phyloP scores from a whole-genome alignment of 2,888 invertebrate species.

The Synanthedon formicaeformis region DNA sequence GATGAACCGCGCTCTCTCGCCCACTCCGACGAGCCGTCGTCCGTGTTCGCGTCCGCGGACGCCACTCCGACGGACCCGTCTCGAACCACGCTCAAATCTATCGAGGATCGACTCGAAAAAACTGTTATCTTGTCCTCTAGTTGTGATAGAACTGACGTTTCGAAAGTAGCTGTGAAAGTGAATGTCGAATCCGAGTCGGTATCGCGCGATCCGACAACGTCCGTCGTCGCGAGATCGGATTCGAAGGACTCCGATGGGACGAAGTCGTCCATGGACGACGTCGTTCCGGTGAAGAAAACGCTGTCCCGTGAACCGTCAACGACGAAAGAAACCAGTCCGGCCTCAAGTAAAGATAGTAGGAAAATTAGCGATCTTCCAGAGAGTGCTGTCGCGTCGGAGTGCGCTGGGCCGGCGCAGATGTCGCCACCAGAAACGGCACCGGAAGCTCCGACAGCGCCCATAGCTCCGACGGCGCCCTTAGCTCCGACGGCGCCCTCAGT shows the following conservation, averaged over 20 bases:
- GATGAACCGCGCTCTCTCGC: slow-evolving; percentile 47
- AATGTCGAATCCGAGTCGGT: slow-evolving; percentile 7
- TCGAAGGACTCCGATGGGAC: slow-evolving; percentile 24
- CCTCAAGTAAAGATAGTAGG: slow-evolving; percentile 30
- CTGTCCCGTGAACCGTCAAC: slow-evolving; percentile 26
- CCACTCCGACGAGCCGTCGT: slow-evolving; percentile 54
- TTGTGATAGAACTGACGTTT: slow-evolving; percentile 20
- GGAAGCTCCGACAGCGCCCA: background rate
- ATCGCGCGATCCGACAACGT: slow-evolving; percentile 17
- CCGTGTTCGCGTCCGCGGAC: slow-evolving; percentile 57
- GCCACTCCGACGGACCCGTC: slow-evolving; percentile 49
- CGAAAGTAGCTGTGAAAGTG: slow-evolving; percentile 20
- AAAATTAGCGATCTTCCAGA: slow-evolving; percentile 29
- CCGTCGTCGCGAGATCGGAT: slow-evolving; percentile 8
- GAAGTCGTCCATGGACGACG: slow-evolving; percentile 24
- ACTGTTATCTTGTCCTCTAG: slow-evolving; percentile 11
- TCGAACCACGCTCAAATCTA: slow-evolving; percentile 15
- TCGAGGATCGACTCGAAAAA: slow-evolving; percentile 15
- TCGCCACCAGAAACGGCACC: background rate
- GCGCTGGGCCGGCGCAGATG: background rate
- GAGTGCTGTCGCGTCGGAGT: slow-evolving; percentile 14
- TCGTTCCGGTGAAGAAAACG: slow-evolving; percentile 19
- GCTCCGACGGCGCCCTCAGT: slow-evolving; percentile 1
- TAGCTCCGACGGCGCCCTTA: slow-evolving; percentile 5
- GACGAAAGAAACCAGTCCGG: slow-evolving; percentile 32